phyloP scores from a whole-genome alignment of 1,140 invertebrate genomes.

The Apis cerana region DNA sequence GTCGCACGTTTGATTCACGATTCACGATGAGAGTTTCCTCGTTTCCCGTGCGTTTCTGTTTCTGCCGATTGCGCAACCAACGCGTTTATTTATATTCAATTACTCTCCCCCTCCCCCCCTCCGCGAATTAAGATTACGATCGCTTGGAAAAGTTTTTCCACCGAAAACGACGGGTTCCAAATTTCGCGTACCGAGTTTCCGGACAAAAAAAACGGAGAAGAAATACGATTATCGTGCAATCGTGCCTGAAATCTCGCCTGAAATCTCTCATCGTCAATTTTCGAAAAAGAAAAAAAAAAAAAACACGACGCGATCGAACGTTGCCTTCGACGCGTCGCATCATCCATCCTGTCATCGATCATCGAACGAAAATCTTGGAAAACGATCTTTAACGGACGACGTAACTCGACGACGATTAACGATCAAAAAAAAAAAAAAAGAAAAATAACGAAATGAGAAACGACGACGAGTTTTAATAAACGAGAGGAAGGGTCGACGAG shows the following conservation, averaged over 20 bases:
- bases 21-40: slow-evolving; percentile 23
- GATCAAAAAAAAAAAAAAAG: background rate
- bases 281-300: too few relatives aligned
- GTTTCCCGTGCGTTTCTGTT: slow-evolving; percentile 4
- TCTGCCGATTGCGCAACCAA: slow-evolving; percentile 4
- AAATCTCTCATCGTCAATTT: too few relatives aligned
- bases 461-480: background rate
- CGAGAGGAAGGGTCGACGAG: background rate
- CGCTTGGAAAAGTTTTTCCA: background rate
- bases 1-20: slow-evolving; percentile 43
- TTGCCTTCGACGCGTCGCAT: too few relatives aligned
- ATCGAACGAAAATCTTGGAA: too few relatives aligned
- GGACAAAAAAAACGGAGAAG: background rate
- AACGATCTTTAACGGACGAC: too few relatives aligned
- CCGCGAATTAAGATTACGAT: slow-evolving; percentile 1
- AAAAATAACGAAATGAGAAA: background rate
- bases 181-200: background rate
- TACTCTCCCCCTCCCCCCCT: background rate
- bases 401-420: background rate
- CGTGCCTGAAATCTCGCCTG: too few relatives aligned
- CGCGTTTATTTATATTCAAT: slow-evolving; percentile 24
- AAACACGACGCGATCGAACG: too few relatives aligned
- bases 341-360: too few relatives aligned
- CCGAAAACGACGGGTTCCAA: background rate
- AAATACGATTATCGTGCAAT: background rate